These are phyloP conservation scores for Pteropus rufus DNA, from an alignment of 2,797 vertebrate genomes.

Conservation along the genomic window DNA sequence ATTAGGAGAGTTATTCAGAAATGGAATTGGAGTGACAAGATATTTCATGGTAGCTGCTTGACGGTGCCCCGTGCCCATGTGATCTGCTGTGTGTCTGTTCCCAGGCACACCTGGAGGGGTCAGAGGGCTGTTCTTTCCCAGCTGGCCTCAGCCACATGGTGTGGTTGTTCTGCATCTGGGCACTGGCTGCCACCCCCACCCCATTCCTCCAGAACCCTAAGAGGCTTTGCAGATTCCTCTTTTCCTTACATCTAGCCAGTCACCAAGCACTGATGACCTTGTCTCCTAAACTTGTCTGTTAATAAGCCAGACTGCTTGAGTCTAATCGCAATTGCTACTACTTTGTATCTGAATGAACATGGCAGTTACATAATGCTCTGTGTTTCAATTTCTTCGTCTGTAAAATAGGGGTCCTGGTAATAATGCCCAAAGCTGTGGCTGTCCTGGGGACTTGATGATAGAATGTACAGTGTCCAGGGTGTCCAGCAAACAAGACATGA, in stretches of 20 bases:
- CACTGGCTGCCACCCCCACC: background rate
- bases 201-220: background rate
- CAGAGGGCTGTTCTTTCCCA: background rate
- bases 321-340: background rate
- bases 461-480: background rate
- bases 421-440: background rate
- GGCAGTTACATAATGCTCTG: accelerated
- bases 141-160: accelerated
- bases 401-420: background rate
- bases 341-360: background rate
- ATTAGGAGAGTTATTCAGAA: slow-evolving; percentile 77
- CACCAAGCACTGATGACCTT: background rate
- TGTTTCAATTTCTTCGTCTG: background rate
- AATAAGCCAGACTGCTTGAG: background rate
- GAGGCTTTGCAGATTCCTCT: background rate
- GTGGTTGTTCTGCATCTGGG: background rate
- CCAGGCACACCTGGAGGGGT: slow-evolving; percentile 42
- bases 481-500: background rate
- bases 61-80: accelerated
- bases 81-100: background rate
- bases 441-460: background rate
- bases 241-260: background rate
- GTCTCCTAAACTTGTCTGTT: background rate
- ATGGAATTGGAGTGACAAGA: slow-evolving; percentile 75
- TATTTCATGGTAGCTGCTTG: slow-evolving; percentile 77